Conservation (phyloP, 2,888 invertebrate genomes). For the Dusona sp. region DNA sequence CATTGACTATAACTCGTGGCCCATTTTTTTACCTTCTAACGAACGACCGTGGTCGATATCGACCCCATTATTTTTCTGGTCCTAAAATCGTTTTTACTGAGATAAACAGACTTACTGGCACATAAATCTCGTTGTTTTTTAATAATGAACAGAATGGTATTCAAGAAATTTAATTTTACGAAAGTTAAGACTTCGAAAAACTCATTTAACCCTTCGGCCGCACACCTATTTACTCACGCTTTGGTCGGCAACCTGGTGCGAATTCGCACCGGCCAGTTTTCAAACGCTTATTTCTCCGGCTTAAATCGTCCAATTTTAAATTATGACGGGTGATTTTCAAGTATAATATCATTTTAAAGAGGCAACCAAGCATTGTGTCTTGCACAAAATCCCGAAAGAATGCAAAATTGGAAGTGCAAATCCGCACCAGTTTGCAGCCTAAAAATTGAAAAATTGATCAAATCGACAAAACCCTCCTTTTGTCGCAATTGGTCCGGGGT, state of each 20-base stretch:
- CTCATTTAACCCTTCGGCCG: too few relatives aligned
- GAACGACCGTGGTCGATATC: neutral
- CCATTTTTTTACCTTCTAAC: neutral
- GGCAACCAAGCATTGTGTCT: too few relatives aligned
- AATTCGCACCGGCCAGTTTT: too few relatives aligned
- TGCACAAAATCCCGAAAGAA: too few relatives aligned
- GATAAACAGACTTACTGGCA: neutral
- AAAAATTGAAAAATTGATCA: neutral
- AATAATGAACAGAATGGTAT: neutral
- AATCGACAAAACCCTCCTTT: neutral
- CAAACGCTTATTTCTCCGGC: too few relatives aligned
- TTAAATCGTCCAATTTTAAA: too few relatives aligned
- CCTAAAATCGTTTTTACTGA: neutral
- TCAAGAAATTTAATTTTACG: neutral
- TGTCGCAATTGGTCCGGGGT: neutral
- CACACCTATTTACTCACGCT: too few relatives aligned
- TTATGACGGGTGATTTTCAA: too few relatives aligned
- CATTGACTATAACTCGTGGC: neutral
- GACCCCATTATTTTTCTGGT: neutral
- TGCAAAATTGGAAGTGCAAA: too few relatives aligned
- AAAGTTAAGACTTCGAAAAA: neutral
- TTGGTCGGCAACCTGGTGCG: too few relatives aligned
- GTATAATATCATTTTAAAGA: too few relatives aligned
- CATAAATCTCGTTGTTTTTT: neutral
- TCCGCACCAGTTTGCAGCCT: too few relatives aligned